Conservation (phyloP, 2,797 vertebrate species). For the Phrynocephalus guinanensis region DNA sequence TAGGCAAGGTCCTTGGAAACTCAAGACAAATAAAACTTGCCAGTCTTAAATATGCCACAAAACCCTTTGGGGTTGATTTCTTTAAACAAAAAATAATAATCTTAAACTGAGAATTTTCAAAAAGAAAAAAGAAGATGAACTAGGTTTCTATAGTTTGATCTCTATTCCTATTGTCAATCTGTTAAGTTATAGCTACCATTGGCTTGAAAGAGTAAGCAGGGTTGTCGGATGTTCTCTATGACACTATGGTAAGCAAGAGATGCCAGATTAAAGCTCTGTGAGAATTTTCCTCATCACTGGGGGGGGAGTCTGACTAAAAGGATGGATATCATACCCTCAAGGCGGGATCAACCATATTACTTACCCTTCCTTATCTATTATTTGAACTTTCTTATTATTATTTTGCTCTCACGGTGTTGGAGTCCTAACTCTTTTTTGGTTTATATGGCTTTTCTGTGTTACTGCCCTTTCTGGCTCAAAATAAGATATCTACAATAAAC, state of each 20-base stretch:
- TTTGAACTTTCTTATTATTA: conserved; percentile 24
- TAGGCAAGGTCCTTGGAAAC: no score
- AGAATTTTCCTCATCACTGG: conserved; percentile 43
- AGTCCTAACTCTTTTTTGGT: conserved; percentile 30
- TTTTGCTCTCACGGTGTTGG: conserved; percentile 39
- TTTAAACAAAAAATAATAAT: no score
- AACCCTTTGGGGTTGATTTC: no score
- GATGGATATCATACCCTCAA: conserved; percentile 30
- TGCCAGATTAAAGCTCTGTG: conserved; percentile 12
- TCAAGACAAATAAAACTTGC: no score
- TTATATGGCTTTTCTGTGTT: conserved; percentile 24
- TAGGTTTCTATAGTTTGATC: not conserved
- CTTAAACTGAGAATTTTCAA: not conserved
- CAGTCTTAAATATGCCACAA: no score
- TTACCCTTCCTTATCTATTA: conserved; percentile 44
- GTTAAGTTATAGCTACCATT: not conserved
- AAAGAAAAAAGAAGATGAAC: not conserved
- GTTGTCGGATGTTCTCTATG: conserved; percentile 7
- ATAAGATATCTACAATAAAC: rapidly evolving
- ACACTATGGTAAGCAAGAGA: conserved; percentile 29
- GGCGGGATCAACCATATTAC: conserved; percentile 23
- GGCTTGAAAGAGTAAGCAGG: conserved; percentile 25
- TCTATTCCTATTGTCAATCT: conserved; percentile 20
- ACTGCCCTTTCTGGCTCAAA: conserved; percentile 37
- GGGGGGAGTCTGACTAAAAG: conserved; percentile 39